Base-by-base conservation (phyloP, 2,797 vertebrate species). In the Paguma larvata region DNA sequence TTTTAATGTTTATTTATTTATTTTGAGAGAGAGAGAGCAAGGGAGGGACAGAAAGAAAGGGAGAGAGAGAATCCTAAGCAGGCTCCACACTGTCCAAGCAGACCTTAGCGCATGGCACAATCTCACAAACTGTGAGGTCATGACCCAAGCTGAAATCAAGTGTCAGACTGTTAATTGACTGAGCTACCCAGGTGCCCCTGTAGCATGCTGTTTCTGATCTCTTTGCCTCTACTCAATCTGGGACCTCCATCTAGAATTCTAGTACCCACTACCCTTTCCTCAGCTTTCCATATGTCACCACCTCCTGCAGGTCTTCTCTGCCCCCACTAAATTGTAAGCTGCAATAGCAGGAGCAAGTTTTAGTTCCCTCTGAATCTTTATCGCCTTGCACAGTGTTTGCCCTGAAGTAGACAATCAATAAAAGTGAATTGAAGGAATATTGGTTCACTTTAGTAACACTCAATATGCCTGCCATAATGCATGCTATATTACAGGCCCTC, bases 301-400 rank as follows among this genome's bases (percentile, higher is more conserved):
- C 78, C 72, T 95, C 78, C 56, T 92, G 16, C 30, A 79, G 83
- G 34, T 89, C 88, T 88, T 90, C 41, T 95, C 93, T 95, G 56
- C 38, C 51, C 34, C 14, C 14, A 56, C 30, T 91, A 90, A 90
- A 87, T 77, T 89, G 44, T 85, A 97, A 92, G 21, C 32, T 72
- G n/a, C 70, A 96, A 18, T 91, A 73, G 84, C 48, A 95, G 79
- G 48, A 93, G 91, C 86, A 97, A 53, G 80, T 84, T 90, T 53
- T 96, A 38, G 32, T 96, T 91, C 38, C n/a, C 30, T 88, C 16
- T 92, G 67, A 96, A 85, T 96, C 41, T 46, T 96, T 18, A 83
- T 10, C 73, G 21, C 30, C 73, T 93, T 82, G 9, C 46, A 86
- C 44, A 91, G 46, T 73, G 32, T 51, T 19, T 93, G 19, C 67